phyloP scores from a whole-genome alignment of 2,888 invertebrate genomes.

The Acrobasis repandana region DNA sequence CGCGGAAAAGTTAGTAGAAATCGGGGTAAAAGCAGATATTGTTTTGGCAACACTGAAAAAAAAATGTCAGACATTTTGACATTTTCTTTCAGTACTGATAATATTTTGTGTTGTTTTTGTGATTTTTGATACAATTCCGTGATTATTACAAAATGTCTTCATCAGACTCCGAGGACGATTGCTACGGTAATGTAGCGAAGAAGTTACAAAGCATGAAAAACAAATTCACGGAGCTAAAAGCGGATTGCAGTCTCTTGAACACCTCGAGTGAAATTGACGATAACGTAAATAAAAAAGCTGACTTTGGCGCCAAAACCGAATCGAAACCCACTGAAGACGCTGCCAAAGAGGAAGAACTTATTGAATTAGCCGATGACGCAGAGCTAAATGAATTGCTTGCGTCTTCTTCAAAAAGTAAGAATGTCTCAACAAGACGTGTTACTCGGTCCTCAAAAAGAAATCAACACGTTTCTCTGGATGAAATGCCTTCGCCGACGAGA shows the following conservation, averaged over 20 bases:
- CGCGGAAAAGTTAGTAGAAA: too few species aligned
- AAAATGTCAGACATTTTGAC: background rate
- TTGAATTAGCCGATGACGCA: constrained; percentile 1
- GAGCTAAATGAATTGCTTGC: constrained; percentile 23
- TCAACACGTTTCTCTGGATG: constrained; percentile 1
- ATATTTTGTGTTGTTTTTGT: background rate
- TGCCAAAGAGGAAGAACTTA: constrained; percentile 22
- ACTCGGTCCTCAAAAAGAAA: constrained; percentile 25
- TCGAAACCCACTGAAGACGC: background rate
- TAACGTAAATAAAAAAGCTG: constrained; percentile 31
- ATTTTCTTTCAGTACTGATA: too few species aligned
- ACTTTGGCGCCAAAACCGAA: constrained; percentile 10
- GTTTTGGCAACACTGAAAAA: too few species aligned
- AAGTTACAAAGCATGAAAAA: constrained; percentile 56
- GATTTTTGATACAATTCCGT: background rate
- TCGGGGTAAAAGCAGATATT: too few species aligned
- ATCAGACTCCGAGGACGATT: constrained; percentile 73
- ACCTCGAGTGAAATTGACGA: constrained; percentile 33
- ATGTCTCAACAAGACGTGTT: constrained; percentile 15
- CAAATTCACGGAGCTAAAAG: constrained; percentile 46
- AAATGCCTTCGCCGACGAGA: constrained; percentile 16
- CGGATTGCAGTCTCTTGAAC: constrained; percentile 40
- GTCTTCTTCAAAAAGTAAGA: constrained; percentile 17
- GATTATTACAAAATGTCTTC: constrained; percentile 35
- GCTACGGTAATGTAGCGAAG: constrained; percentile 61